Conservation (phyloP, 2,113 vertebrate species). For the Merops nubicus region DNA sequence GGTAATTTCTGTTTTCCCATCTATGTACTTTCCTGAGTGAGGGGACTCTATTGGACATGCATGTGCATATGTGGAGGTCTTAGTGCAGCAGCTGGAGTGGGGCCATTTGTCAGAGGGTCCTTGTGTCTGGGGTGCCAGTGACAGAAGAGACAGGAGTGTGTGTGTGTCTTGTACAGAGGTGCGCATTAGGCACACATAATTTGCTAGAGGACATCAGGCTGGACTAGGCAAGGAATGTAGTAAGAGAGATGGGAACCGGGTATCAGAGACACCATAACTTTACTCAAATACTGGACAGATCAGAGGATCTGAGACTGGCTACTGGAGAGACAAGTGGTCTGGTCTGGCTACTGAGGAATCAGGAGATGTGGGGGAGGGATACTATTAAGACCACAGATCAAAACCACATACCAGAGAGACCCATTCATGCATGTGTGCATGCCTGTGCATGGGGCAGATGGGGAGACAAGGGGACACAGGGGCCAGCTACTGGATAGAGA, state of each 20-base stretch:
- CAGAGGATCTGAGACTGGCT: background rate
- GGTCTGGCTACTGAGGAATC: background rate
- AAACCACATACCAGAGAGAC: too few relatives aligned
- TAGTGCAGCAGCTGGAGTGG: background rate
- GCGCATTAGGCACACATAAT: background rate
- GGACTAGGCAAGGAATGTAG: background rate
- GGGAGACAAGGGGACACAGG: too few relatives aligned
- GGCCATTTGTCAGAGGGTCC: background rate
- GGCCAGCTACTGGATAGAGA: too few relatives aligned
- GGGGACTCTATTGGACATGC: too few relatives aligned
- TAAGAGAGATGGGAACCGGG: background rate
- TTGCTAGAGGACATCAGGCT: background rate
- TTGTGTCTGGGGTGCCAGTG: background rate
- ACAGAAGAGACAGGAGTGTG: background rate
- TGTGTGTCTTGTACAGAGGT: fast-evolving
- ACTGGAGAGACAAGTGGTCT: fast-evolving
- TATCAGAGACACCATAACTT: background rate
- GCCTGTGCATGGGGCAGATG: too few relatives aligned
- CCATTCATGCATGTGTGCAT: too few relatives aligned
- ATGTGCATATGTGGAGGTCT: background rate
- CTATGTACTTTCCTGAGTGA: background rate
- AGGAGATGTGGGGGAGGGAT: too few relatives aligned
- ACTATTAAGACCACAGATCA: too few relatives aligned
- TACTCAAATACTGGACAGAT: background rate
- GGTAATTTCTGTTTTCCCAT: background rate